Conservation (phyloP, 2,888 invertebrate genomes). For the Amiota mariae region DNA sequence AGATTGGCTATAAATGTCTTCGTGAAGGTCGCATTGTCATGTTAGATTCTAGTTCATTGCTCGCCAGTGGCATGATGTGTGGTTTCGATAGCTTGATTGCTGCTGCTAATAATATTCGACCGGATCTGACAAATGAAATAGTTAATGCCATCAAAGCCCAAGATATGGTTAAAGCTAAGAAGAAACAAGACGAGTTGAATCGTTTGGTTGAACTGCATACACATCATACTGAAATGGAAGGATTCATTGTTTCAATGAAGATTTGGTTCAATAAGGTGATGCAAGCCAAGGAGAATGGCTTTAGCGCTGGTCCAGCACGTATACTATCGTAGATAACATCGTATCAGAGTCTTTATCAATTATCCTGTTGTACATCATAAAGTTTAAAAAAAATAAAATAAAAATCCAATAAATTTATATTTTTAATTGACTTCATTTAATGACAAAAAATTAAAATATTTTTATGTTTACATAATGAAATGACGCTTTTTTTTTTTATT, state of each 20-base stretch:
- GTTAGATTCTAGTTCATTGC: slow-evolving; percentile 79
- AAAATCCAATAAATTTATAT: too few relatives aligned
- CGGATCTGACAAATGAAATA: slow-evolving; percentile 77
- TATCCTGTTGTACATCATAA: too few relatives aligned
- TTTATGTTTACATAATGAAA: too few relatives aligned
- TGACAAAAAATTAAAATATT: too few relatives aligned
- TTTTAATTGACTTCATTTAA: too few relatives aligned
- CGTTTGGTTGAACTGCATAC: slow-evolving; percentile 45
- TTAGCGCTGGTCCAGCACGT: slow-evolving; percentile 41
- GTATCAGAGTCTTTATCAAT: too few relatives aligned
- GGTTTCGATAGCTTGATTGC: slow-evolving; percentile 84
- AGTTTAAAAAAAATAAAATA: background rate
- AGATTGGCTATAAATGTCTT: slow-evolving; percentile 79
- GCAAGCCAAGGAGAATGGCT: slow-evolving; percentile 18
- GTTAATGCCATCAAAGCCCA: slow-evolving; percentile 74
- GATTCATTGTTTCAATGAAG: slow-evolving; percentile 45
- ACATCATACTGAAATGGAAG: slow-evolving; percentile 34
- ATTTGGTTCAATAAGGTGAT: slow-evolving; percentile 48
- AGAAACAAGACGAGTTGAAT: slow-evolving; percentile 45
- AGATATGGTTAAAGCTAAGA: slow-evolving; percentile 37
- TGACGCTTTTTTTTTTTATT: too few relatives aligned
- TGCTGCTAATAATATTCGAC: slow-evolving; percentile 81
- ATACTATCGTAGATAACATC: background rate
- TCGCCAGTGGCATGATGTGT: slow-evolving; percentile 79
- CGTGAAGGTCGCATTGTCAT: slow-evolving; percentile 76